A percentile compares a stretch with the other conserved stretches of the same genome.
Conservation (phyloP, 2,888 invertebrate species). For the Acholoe squamosa region DNA sequence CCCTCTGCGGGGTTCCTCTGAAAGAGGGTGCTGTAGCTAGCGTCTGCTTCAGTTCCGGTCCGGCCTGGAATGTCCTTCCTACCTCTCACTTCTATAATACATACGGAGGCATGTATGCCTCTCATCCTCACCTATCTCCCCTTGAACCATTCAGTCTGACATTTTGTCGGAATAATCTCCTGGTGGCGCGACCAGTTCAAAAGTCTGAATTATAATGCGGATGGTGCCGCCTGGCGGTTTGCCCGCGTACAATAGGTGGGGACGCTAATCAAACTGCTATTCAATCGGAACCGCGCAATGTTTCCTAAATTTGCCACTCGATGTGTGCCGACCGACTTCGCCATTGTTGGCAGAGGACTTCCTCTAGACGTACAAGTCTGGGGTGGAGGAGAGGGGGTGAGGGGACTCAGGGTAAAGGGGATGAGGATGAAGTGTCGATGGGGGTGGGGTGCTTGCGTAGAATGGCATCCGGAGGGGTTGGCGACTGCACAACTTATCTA, state of each 20-base stretch:
- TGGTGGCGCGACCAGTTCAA: conserved; percentile 30
- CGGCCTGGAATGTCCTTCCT: not conserved
- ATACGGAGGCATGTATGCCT: no score
- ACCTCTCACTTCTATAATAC: not conserved
- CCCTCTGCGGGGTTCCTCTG: conserved; percentile 3
- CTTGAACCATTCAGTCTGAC: not conserved
- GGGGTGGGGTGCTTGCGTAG: not conserved
- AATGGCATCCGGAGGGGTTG: not conserved
- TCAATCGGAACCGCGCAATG: conserved; percentile 38
- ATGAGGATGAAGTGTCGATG: not conserved
- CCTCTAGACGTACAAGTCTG: not conserved
- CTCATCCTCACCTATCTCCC: not conserved
- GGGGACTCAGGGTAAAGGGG: not conserved
- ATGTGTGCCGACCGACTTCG: not conserved
- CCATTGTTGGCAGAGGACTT: not conserved
- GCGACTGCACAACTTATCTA: conserved; percentile 36
- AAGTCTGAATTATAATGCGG: conserved; percentile 49
- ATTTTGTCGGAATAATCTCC: conserved; percentile 42
- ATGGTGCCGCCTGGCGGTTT: not conserved
- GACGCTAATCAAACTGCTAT: conserved; percentile 54
- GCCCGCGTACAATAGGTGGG: conserved; percentile 10
- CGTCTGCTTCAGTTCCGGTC: not conserved
- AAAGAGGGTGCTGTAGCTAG: conserved; percentile 10
- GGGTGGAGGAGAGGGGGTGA: not conserved
- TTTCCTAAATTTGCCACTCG: conserved; percentile 55